Percentiles rank a stretch among this genome's conserved stretches.
Conservation (phyloP, 1,140 invertebrate genomes). For the Megathymus violae region DNA sequence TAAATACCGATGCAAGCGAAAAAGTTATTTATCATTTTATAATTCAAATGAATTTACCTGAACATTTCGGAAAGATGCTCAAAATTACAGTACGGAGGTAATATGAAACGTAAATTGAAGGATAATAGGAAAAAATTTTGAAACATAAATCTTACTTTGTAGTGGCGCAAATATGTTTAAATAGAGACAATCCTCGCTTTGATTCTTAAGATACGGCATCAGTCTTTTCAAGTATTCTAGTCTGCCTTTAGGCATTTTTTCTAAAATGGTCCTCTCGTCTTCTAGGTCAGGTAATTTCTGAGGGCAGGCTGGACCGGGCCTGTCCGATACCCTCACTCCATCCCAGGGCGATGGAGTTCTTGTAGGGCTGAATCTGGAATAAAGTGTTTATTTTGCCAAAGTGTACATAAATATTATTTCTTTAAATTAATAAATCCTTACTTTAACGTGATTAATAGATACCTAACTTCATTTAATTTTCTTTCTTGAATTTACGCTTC, state of each 20-base stretch:
- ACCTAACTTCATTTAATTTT: too few relatives aligned
- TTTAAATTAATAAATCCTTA: too few relatives aligned
- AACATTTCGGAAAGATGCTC: too few relatives aligned
- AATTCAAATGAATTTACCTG: too few relatives aligned
- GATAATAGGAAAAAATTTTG: neutral
- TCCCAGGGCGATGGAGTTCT: slow-evolving; percentile 95
- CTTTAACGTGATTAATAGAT: too few relatives aligned
- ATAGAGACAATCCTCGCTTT: slow-evolving; percentile 98
- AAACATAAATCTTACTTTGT: slow-evolving; percentile 89
- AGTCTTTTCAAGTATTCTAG: slow-evolving; percentile 94
- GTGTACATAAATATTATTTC: too few relatives aligned
- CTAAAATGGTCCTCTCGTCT: slow-evolving; percentile 92
- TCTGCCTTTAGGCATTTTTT: slow-evolving; percentile 94
- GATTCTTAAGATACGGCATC: slow-evolving; percentile 93
- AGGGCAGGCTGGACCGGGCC: slow-evolving; percentile 94
- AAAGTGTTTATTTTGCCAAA: neutral
- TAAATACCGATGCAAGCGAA: too few relatives aligned
- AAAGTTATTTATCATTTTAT: too few relatives aligned
- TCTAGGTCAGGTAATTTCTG: slow-evolving; percentile 93
- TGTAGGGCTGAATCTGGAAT: slow-evolving; percentile 93
- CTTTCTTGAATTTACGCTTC: too few relatives aligned
- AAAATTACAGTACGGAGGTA: too few relatives aligned
- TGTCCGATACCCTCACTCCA: slow-evolving; percentile 90
- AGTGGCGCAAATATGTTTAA: slow-evolving; percentile 98
- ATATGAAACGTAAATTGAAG: too few relatives aligned